Base-by-base conservation (phyloP, 2,113 vertebrate species). In the Vulpes lagopus region DNA sequence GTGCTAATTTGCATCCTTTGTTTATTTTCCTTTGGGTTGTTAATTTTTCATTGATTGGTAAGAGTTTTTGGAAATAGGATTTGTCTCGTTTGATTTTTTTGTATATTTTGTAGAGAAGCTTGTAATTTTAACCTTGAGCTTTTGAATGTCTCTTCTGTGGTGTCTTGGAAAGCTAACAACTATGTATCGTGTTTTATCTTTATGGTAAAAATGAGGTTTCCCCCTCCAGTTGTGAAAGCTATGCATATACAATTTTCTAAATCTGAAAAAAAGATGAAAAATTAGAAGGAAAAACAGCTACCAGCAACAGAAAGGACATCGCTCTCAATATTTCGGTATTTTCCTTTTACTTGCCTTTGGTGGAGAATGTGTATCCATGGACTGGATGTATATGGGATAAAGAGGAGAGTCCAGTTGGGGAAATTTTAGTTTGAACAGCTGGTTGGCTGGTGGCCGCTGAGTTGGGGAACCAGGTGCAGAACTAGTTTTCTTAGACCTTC, bases 271-370 rank as follows among this genome's bases (percentile, higher is more conserved):
- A 53, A 73, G 11, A 23, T 23, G 25, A 27, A 22, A 79, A 53
- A 73, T 59, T 38, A 49, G 57, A 55, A 90, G 38, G 27, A 49
- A 93, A 85, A 93, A 89, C 65, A 59, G 5, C 55, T n/a, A 22
- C 20, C 69, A 82, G 3, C 78, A 30, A 51, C 43, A 82, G 30
- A 82, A 83, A 59, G 35, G 49, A 23, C 60, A 19, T 78, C 60
- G 23, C 19, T 65, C n/a, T 30, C 64, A 74, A 38, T 43, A n/a
- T 49, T 57, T 65, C 23, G 12, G 14, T 55, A 22, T 89, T 91
- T 93, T 90, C 88, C 64, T 92, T 79, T 64, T 79, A 69, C 57
- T 88, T 91, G 16, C 62, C 73, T 92, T 69, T 59, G n/a, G 76
- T 69, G 43, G 49, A 38, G 32, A 82, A 38, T 87, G 69, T 88